Evolutionary conservation across 2,797 vertebrate genomes (phyloP).

Genomic region (Aeoliscus strigatus): DNA sequence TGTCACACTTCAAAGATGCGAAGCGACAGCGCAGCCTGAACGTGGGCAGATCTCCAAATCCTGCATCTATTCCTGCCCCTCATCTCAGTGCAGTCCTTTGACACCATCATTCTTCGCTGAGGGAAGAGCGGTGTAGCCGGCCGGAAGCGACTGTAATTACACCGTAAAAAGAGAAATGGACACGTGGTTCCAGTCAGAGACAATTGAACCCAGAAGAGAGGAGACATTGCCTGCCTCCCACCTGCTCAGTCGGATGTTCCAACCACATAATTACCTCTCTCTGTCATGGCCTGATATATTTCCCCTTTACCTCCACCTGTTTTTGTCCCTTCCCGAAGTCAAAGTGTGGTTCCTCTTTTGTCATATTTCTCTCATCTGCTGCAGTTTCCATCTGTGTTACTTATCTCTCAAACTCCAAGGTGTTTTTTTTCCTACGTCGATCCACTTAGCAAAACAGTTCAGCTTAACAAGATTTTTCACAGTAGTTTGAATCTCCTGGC

Average conservation of each 20-base stretch:
- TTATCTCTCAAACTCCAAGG: conserved; percentile 2
- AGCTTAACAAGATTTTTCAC: conserved; percentile 60
- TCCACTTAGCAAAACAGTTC: conserved; percentile 42
- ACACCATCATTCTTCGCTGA: conserved; percentile 27
- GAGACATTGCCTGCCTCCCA: conserved; percentile 26
- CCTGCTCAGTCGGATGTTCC: conserved; percentile 18
- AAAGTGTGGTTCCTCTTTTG: conserved; percentile 16
- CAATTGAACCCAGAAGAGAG: conserved; percentile 52
- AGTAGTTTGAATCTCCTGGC: conserved; percentile 60
- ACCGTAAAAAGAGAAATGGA: conserved; percentile 59
- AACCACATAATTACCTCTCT: conserved; percentile 32
- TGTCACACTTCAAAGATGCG: background rate
- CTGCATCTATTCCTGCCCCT: conserved; percentile 17
- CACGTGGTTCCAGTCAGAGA: conserved; percentile 54
- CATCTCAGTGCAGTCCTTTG: conserved; percentile 11
- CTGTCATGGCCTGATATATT: conserved; percentile 34
- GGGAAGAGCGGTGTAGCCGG: conserved; percentile 40
- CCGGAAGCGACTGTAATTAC: conserved; percentile 66
- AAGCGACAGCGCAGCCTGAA: background rate
- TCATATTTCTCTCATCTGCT: conserved; percentile 18
- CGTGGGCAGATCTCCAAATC: background rate
- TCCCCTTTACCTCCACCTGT: conserved; percentile 26
- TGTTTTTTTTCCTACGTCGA: conserved; percentile 19
- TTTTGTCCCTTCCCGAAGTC: conserved; percentile 21
- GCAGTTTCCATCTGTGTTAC: background rate